These are phyloP conservation scores for Thera britannica DNA, from an alignment of 2,888 invertebrate species.

Conservation along the genomic window DNA sequence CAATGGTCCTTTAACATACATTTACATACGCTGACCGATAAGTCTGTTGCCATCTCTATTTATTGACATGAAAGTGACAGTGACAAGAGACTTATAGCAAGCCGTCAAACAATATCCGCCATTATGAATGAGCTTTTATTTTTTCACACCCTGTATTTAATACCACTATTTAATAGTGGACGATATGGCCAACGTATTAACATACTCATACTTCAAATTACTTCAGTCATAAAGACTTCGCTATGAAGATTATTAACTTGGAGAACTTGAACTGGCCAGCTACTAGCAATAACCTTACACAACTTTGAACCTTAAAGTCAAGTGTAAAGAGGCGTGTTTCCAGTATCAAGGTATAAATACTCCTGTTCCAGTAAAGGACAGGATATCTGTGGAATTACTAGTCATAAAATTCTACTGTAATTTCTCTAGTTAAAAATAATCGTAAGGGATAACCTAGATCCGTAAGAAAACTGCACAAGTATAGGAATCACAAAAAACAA, in stretches of 20 bases:
- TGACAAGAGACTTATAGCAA: too few species aligned
- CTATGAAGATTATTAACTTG: slow-evolving; percentile 29
- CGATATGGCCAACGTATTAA: slow-evolving; percentile 26
- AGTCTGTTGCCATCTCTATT: too few species aligned
- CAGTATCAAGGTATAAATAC: not conserved
- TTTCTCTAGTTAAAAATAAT: too few species aligned
- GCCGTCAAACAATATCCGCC: too few species aligned
- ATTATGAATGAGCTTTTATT: too few species aligned
- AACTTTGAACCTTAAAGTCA: not conserved
- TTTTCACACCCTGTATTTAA: slow-evolving; percentile 6
- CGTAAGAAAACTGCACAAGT: too few species aligned
- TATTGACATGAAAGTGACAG: too few species aligned
- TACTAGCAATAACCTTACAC: slow-evolving; percentile 3
- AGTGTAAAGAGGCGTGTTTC: not conserved
- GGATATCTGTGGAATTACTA: not conserved
- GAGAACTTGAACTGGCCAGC: slow-evolving; percentile 4
- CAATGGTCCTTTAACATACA: too few species aligned
- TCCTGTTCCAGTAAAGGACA: not conserved
- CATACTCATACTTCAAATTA: slow-evolving; percentile 19
- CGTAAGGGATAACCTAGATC: too few species aligned
- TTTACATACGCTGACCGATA: too few species aligned
- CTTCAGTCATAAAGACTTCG: slow-evolving; percentile 23
- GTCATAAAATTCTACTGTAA: slow-evolving; percentile 6
- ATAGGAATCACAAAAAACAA: too few species aligned
- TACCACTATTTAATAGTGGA: slow-evolving; percentile 13